phyloP scores from a whole-genome alignment of 2,888 invertebrate genomes.

The Margaritifera margaritifera region DNA sequence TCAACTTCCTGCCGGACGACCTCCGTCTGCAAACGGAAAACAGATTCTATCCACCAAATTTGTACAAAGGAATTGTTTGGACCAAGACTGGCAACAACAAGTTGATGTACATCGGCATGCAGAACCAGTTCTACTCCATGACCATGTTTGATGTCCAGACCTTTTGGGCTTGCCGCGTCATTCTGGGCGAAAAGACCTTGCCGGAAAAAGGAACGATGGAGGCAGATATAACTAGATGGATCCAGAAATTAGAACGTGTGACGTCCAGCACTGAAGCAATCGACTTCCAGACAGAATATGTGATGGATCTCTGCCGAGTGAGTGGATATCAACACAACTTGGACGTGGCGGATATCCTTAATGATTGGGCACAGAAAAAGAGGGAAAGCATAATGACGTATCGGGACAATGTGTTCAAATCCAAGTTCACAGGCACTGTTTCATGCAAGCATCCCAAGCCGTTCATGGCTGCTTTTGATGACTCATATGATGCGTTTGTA shows the following conservation, averaged over 20 bases:
- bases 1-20: slow-evolving; percentile 8
- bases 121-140: slow-evolving; percentile 29
- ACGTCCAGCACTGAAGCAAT: slow-evolving; percentile 23
- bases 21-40: slow-evolving; percentile 2
- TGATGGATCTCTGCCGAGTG: slow-evolving; percentile 21
- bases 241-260: slow-evolving; percentile 5
- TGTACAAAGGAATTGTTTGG: slow-evolving; percentile 21
- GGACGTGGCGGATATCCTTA: slow-evolving; percentile 9
- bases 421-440: slow-evolving; percentile 19
- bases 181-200: background rate
- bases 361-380: slow-evolving; percentile 21
- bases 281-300: slow-evolving; percentile 26
- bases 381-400: slow-evolving; percentile 21
- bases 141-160: slow-evolving; percentile 37
- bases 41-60: slow-evolving; percentile 7
- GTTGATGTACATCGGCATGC: slow-evolving; percentile 25
- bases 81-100: slow-evolving; percentile 26
- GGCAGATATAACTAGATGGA: slow-evolving; percentile 17
- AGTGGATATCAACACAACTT: slow-evolving; percentile 11
- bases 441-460: slow-evolving; percentile 10
- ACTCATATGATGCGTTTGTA: slow-evolving; percentile 34
- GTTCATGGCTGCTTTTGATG: slow-evolving; percentile 34
- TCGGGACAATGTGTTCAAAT: slow-evolving; percentile 22
- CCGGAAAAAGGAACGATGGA: slow-evolving; percentile 14
- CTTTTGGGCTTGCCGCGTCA: slow-evolving; percentile 25